A percentile compares a stretch with the other conserved stretches of the same genome.
Evolutionary conservation across 2,113 vertebrate genomes (phyloP).

Genomic region (Bambusicola thoracicus): DNA sequence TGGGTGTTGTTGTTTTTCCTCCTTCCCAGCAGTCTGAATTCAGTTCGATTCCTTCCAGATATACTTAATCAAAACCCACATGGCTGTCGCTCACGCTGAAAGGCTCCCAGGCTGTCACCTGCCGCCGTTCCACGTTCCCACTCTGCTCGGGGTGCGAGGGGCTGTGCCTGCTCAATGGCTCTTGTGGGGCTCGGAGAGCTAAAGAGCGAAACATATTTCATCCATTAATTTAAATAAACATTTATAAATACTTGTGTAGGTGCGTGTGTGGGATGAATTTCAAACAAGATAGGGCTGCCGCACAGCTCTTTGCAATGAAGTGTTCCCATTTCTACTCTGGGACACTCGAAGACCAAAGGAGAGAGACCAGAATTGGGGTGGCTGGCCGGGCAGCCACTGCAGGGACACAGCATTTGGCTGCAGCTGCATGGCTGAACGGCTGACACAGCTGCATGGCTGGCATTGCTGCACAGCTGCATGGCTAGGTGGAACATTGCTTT

Average conservation of each 20-base stretch:
- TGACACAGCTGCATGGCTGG: no score
- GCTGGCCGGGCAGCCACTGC: background rate
- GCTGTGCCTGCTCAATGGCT: background rate
- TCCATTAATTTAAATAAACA: background rate
- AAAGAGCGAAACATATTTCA: background rate
- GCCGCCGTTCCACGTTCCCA: background rate
- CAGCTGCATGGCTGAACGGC: no score
- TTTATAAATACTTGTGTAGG: background rate
- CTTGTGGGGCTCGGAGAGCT: background rate
- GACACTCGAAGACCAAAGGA: background rate
- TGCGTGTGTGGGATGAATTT: rapidly evolving
- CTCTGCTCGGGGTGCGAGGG: rapidly evolving
- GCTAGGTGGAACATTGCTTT: no score
- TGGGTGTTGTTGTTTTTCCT: background rate
- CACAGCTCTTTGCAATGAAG: background rate
- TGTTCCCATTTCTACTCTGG: background rate
- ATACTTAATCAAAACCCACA: background rate
- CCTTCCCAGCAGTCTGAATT: background rate
- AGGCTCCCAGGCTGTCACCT: background rate
- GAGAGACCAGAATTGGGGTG: background rate
- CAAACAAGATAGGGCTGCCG: background rate
- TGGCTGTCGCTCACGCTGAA: background rate
- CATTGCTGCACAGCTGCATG: no score
- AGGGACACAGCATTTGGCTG: background rate
- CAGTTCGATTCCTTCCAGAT: background rate